Conservation (phyloP, 1,140 invertebrate genomes). For the Drosophila bipectinata region DNA sequence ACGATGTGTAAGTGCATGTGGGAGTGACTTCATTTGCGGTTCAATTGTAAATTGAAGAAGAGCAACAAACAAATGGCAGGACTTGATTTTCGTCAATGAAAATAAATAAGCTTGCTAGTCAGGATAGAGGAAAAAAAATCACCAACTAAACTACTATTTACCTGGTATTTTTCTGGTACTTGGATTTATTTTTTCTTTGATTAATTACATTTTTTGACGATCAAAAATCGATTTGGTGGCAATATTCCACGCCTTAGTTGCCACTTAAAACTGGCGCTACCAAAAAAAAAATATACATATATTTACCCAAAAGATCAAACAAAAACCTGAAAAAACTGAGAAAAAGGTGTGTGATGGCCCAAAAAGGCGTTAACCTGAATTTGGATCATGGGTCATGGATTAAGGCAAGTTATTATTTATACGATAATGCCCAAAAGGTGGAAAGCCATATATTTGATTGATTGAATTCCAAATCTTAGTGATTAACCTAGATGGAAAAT, state of each 20-base stretch:
- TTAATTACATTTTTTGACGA: constrained; percentile 1
- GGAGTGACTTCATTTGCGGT: constrained; percentile 70
- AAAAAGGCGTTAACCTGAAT: constrained; percentile 11
- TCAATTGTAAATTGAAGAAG: constrained; percentile 39
- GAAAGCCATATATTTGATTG: constrained; percentile 43
- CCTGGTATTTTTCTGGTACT: too few relatives aligned
- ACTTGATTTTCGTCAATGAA: constrained; percentile 25
- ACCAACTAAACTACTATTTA: neutral
- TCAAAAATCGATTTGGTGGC: constrained; percentile 14
- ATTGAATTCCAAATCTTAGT: neutral
- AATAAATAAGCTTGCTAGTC: constrained; percentile 3
- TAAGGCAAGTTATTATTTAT: constrained; percentile 4
- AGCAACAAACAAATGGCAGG: constrained; percentile 38
- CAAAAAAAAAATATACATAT: neutral
- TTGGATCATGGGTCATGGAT: constrained; percentile 1
- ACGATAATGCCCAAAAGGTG: constrained; percentile 27
- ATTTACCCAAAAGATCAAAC: constrained; percentile 10
- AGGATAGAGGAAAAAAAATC: neutral
- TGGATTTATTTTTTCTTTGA: neutral
- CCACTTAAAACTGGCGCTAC: constrained; percentile 28
- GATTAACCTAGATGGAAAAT: neutral
- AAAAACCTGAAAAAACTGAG: neutral
- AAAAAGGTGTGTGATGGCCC: constrained; percentile 17
- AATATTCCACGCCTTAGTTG: constrained; percentile 11
- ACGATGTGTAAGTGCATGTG: constrained; percentile 19